These are phyloP conservation scores for Pheosia gnoma DNA, from an alignment of 2,888 invertebrate species.

Conservation along the genomic window DNA sequence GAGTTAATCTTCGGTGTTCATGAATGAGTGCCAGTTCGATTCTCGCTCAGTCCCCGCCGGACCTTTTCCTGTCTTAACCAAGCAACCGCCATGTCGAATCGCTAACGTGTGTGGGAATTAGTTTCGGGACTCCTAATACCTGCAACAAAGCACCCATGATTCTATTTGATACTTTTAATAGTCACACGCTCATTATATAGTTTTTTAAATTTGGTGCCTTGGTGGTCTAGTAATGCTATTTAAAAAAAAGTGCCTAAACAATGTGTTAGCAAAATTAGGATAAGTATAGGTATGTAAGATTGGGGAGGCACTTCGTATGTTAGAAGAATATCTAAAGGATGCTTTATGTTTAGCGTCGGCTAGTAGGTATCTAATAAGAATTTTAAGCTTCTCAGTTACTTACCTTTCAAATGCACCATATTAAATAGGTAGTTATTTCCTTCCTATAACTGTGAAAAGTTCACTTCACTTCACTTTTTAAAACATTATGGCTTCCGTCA, in stretches of 20 bases:
- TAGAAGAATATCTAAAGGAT: too few species aligned
- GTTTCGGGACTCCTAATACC: constrained; percentile 39
- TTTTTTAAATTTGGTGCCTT: not conserved
- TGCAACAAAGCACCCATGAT: constrained; percentile 25
- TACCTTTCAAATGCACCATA: too few species aligned
- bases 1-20: constrained; percentile 21
- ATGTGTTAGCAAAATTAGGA: too few species aligned
- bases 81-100: constrained; percentile 47
- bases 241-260: not conserved
- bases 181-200: constrained; percentile 15
- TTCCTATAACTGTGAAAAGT: too few species aligned
- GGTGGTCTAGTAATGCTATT: not conserved
- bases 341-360: too few species aligned
- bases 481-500: too few species aligned
- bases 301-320: too few species aligned
- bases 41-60: constrained; percentile 8
- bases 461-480: too few species aligned
- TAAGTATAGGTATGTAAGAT: too few species aligned
- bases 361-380: too few species aligned
- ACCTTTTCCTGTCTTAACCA: constrained; percentile 40
- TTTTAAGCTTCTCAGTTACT: too few species aligned
- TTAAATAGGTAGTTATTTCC: too few species aligned
- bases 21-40: constrained; percentile 32
- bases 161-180: constrained; percentile 16
- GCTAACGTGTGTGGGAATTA: constrained; percentile 49